Base-by-base conservation (phyloP, 1,140 invertebrate genomes). In the Drosophila bocki region DNA sequence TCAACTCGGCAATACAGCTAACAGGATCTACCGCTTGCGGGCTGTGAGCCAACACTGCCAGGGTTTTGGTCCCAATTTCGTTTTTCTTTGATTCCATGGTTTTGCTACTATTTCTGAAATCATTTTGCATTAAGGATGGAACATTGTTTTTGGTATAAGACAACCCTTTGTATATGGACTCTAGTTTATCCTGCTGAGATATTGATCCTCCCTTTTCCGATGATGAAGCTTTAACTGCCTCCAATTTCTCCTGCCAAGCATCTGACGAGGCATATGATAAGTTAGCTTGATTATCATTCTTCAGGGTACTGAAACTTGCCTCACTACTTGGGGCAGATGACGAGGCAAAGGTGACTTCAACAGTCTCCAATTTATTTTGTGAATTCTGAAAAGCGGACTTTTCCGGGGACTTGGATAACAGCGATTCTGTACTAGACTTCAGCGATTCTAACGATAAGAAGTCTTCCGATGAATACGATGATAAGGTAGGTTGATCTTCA, bases 21-120 rank as follows among this genome's bases (percentile, higher is more conserved):
- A 57, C 17, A 1, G 74, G 64, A 11, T 7, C 1, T 13, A 65
- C 60, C 0, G 13, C 15, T 3, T 8, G 15, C 0, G 0, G 3
- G 32, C 78, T 65, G 17, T 87, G 85, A 1, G 62, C 78, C n/a
- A 87, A 8, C n/a, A 84, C 41, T 6, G 11, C 0, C 7, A 8
- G 32, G 44, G 0, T 3, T 0, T 0, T 15, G 19, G 5, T 3
- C 0, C 8, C 26, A 6, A n/a, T 0, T 8, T 29, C 4, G 7
- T 6, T 54, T 13, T 37, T 37, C 12, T 15, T 22, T 3, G 51
- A 22, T 54, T 37, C 3, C 32, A 12, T 13, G 17, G 12, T 3
- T 3, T 51, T 12, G 7, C 0, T 22, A 17, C 0, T 19, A 17
- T 13, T 39, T 26, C 3, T 29, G 4, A 15, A 6, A 6, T 9